Evolutionary conservation across 2,888 invertebrate species (phyloP).

Genomic region (Agriotes lineatus): DNA sequence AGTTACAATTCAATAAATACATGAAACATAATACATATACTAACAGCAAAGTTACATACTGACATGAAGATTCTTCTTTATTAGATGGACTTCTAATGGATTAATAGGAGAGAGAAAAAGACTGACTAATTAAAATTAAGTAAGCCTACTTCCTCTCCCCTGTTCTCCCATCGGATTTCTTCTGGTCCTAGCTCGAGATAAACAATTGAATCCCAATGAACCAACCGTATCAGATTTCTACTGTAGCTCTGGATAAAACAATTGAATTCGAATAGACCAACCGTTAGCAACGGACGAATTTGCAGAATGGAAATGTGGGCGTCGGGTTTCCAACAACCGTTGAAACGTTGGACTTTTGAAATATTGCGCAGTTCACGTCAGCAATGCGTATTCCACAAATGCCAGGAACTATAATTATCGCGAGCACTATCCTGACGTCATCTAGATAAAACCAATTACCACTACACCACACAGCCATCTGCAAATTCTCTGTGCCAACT

Average conservation of each 20-base stretch:
- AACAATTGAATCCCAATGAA: neutral
- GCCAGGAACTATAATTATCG: constrained; percentile 20
- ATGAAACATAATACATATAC: too few species aligned
- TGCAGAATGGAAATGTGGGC: neutral
- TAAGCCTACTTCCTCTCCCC: constrained; percentile 77
- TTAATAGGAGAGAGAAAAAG: constrained; percentile 84
- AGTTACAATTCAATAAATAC: too few species aligned
- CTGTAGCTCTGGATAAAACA: constrained; percentile 3
- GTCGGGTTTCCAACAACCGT: neutral
- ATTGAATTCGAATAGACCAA: neutral
- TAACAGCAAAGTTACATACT: too few species aligned
- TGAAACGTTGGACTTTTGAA: constrained; percentile 3
- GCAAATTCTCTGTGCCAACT: neutral
- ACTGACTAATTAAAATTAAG: constrained; percentile 77
- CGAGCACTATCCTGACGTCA: constrained; percentile 29
- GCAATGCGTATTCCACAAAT: constrained; percentile 19
- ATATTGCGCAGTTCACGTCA: constrained; percentile 34
- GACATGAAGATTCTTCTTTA: too few species aligned
- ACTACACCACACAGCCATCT: constrained; percentile 8
- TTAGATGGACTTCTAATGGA: constrained; percentile 49
- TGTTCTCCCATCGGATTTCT: constrained; percentile 61
- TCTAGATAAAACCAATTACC: constrained; percentile 17
- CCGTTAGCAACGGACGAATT: neutral
- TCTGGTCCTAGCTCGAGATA: constrained; percentile 21
- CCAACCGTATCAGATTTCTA: neutral